Percentiles rank a stretch among this genome's conserved stretches.
phyloP scores from a whole-genome alignment of 2,113 vertebrate species.

The Galeopterus variegatus region DNA sequence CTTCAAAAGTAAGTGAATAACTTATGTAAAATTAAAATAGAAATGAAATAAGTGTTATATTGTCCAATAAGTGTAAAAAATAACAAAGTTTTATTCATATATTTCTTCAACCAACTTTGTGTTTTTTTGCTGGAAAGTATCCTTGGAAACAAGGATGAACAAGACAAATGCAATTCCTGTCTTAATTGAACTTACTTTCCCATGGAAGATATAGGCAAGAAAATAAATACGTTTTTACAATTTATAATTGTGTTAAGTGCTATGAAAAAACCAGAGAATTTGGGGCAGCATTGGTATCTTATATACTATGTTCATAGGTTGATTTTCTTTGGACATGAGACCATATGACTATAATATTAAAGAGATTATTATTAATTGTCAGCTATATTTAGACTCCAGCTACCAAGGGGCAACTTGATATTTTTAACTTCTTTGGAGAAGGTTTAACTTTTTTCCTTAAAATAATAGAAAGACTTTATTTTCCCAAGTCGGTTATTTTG shows the following conservation, averaged over 20 bases:
- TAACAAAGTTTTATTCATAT: background rate
- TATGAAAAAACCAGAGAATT: background rate
- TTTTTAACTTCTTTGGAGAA: conserved; percentile 67
- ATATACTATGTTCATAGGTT: background rate
- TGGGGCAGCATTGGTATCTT: background rate
- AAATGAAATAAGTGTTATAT: background rate
- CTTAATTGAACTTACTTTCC: background rate
- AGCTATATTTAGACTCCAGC: background rate
- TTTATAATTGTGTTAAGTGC: background rate
- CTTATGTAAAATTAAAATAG: background rate
- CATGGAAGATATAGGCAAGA: background rate
- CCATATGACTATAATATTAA: background rate
- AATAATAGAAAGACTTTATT: conserved; percentile 72
- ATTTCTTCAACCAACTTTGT: conserved; percentile 6
- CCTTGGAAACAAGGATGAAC: background rate
- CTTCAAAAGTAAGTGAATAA: background rate
- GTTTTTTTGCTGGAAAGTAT: conserved; percentile 16
- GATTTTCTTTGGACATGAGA: background rate
- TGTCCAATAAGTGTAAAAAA: background rate
- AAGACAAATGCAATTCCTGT: background rate
- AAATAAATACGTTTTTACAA: background rate
- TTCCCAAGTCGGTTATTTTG: conserved; percentile 78
- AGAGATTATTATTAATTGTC: background rate
- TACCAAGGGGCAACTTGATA: background rate
- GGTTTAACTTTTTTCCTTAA: conserved; percentile 77